Conservation (phyloP, 2,113 vertebrate genomes). For the Macrotis lagotis region DNA sequence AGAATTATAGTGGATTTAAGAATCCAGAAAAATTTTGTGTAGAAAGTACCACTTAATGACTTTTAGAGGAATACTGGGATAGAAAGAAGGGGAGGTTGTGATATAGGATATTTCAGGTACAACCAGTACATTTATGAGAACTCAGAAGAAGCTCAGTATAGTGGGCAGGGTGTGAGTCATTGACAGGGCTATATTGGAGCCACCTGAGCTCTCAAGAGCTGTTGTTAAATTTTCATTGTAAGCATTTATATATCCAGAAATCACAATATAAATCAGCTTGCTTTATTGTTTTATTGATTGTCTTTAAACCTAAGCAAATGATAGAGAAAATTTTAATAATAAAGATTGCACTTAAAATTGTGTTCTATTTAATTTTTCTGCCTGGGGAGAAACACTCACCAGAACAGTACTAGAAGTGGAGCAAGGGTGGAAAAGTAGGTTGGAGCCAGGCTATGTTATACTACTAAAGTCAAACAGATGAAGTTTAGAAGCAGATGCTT, state of each 20-base stretch:
- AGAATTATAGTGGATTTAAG: no score
- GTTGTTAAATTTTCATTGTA: not conserved
- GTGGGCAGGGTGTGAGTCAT: not conserved
- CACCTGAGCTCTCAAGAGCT: not conserved
- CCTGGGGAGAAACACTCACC: not conserved
- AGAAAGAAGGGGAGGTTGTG: not conserved
- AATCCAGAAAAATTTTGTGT: not conserved
- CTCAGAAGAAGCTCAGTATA: not conserved
- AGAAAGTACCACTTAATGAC: not conserved
- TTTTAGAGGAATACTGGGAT: not conserved
- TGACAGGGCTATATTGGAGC: not conserved
- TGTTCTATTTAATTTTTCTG: not conserved
- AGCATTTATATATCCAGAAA: not conserved
- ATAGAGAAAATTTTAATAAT: not conserved
- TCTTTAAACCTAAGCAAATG: not conserved
- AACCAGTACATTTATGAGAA: not conserved
- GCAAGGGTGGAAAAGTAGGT: not conserved
- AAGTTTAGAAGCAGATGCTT: not conserved
- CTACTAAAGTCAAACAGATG: not conserved
- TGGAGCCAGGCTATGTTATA: not conserved
- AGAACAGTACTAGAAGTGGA: not conserved
- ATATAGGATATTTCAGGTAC: not conserved
- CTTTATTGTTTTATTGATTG: not conserved
- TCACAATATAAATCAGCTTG: not conserved
- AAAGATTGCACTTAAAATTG: not conserved